These are phyloP conservation scores for Schrankia costaestrigalis DNA, from an alignment of 2,888 invertebrate species.

Conservation along the genomic window DNA sequence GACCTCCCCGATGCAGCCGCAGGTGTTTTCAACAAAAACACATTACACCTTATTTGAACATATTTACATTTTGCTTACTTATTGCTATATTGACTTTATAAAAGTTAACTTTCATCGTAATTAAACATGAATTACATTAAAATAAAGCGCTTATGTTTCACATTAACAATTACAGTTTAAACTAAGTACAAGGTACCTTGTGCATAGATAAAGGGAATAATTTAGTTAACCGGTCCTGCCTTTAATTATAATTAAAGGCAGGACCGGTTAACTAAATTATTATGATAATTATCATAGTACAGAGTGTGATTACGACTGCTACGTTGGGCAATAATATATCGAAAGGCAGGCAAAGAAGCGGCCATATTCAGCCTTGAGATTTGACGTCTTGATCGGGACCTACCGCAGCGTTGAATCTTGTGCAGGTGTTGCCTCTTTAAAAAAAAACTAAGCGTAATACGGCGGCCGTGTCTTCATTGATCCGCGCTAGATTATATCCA, in stretches of 20 bases:
- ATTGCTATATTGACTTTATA: background rate
- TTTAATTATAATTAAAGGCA: slow-evolving; percentile 55
- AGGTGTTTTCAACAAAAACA: slow-evolving; percentile 36
- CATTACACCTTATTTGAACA: slow-evolving; percentile 21
- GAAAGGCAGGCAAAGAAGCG: slow-evolving; percentile 58
- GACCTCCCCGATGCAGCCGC: slow-evolving; percentile 44
- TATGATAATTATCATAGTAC: slow-evolving; percentile 38
- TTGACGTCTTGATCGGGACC: slow-evolving; percentile 80
- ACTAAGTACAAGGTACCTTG: too few relatives aligned
- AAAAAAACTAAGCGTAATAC: slow-evolving; percentile 73
- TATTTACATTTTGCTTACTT: slow-evolving; percentile 15
- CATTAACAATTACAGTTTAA: too few relatives aligned
- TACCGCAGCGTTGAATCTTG: slow-evolving; percentile 72
- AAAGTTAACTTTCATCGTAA: too few relatives aligned
- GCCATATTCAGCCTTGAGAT: slow-evolving; percentile 71
- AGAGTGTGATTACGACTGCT: slow-evolving; percentile 53
- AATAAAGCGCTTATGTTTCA: too few relatives aligned
- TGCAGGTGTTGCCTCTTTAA: slow-evolving; percentile 69
- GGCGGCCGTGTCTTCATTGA: slow-evolving; percentile 64
- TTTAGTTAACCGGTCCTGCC: slow-evolving; percentile 22
- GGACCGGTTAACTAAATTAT: slow-evolving; percentile 21
- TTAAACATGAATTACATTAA: too few relatives aligned
- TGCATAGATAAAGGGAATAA: slow-evolving; percentile 17
- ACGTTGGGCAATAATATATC: slow-evolving; percentile 65
- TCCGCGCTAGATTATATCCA: slow-evolving; percentile 52